A percentile compares a stretch with the other conserved stretches of the same genome.
These are phyloP conservation scores for Paradoxurus hermaphroditus DNA, from an alignment of 2,113 vertebrate genomes.

Conservation along the genomic window DNA sequence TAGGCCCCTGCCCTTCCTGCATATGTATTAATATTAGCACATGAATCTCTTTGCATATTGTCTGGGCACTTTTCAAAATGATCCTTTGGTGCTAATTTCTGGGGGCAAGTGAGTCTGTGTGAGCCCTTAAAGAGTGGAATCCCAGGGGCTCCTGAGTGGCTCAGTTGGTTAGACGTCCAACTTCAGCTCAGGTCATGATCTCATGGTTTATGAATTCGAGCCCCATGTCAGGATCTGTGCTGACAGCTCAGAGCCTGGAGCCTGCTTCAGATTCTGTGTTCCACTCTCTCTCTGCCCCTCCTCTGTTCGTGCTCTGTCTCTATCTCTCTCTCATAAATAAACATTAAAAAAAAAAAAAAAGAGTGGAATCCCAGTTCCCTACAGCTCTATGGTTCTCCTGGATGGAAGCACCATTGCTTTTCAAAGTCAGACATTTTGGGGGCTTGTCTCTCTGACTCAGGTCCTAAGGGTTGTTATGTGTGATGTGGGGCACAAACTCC, in stretches of 20 bases:
- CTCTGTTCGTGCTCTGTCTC: no score
- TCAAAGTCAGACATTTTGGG: background rate
- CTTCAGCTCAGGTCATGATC: no score
- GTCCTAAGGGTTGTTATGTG: background rate
- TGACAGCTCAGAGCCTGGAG: no score
- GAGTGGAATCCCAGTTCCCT: background rate
- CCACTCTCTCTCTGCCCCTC: no score
- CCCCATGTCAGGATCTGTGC: no score
- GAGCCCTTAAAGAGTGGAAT: background rate
- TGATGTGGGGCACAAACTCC: background rate
- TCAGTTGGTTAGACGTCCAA: no score
- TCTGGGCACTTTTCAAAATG: background rate
- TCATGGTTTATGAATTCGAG: no score
- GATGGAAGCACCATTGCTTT: background rate
- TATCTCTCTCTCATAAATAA: no score
- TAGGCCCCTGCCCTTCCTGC: background rate
- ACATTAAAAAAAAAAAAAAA: no score
- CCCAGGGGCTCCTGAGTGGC: no score
- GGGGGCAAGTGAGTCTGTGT: background rate
- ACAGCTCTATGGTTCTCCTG: background rate
- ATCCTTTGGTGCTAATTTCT: background rate
- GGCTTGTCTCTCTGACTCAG: background rate
- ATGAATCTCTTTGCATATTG: background rate
- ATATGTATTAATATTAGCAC: background rate
- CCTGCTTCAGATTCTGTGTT: no score